phyloP scores from a whole-genome alignment of 1,140 invertebrate species.

The Aricia agestis region DNA sequence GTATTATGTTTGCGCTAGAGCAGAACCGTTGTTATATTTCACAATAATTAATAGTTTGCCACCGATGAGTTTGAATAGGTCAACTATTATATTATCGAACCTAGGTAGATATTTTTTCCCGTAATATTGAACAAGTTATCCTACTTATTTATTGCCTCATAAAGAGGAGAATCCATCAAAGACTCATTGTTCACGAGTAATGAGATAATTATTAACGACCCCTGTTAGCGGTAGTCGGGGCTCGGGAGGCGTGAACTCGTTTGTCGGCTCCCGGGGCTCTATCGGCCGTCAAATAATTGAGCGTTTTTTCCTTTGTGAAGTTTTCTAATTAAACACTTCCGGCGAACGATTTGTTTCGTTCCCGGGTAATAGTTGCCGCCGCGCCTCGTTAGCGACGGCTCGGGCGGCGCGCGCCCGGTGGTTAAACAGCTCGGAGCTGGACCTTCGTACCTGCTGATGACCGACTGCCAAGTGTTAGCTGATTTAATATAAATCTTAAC shows the following conservation, averaged over 20 bases:
- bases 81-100: too few species aligned
- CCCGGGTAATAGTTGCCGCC: not conserved
- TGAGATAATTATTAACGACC: not conserved
- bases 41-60: too few species aligned
- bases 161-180: not conserved
- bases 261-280: not conserved
- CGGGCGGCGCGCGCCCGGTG: too few species aligned
- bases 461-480: too few species aligned
- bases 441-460: too few species aligned
- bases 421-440: not conserved
- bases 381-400: not conserved
- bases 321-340: not conserved
- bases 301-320: slow-evolving; percentile 1
- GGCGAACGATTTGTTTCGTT: not conserved
- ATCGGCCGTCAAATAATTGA: not conserved
- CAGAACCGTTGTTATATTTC: too few species aligned
- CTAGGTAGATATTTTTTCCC: too few species aligned
- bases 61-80: too few species aligned
- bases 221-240: not conserved
- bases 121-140: too few species aligned
- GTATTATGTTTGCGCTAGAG: too few species aligned
- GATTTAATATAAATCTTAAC: too few species aligned
- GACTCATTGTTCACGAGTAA: not conserved
- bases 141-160: too few species aligned
- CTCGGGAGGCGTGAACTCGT: not conserved